Base-by-base conservation (phyloP, 2,888 invertebrate genomes). In the Macaria notata region DNA sequence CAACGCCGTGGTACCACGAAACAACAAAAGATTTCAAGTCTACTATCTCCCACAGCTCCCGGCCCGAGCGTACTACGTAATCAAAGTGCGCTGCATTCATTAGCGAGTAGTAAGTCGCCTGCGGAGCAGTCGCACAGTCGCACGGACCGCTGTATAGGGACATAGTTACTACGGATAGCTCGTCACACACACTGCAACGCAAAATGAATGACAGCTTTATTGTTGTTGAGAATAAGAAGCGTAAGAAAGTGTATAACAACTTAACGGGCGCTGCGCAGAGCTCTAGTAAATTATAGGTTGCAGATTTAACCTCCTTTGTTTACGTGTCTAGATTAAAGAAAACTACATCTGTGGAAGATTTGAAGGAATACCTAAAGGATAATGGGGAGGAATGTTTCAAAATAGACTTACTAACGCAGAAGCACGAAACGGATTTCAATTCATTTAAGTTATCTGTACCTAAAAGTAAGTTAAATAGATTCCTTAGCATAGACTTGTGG, bases 241-340 rank as follows among this genome's bases (percentile, higher is more conserved):
- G 45, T 31, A 45, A n/a, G 31, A 45, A n/a, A 31, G 8, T 4
- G 9, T 7, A 46, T 38, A 38, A 30, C 31, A 46, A 46, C 31
- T 46, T 31, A 31, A 46, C 31, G 4, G 46, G 46, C 1, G 8
- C 46, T 0, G 46, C 46, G 4, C 30, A 46, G 31, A 4, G 30
- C 8, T 46, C 46, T 30, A 51, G 30, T 8, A 51, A 51, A 31
- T 29, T 51, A 3, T 44, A 45, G 29, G 31, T 45, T 5, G 51
- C 51, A 9, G 51, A 44, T 9, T 7, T 51, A 8, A 33, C 51
- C 1, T 45, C 51, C 1, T 36, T 33, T 9, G 29, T 51, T 2
- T 51, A 51, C 9, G 30, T 45, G n/a, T 51, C 45, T 43, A 31
- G 51, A 44, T 30, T 49, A 5, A 31, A 19, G 9, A 49, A 49